Percentiles rank a stretch among this genome's conserved stretches.
These are phyloP conservation scores for Alloscopus bannaensis DNA, from an alignment of 2,888 invertebrate species.

Conservation along the genomic window DNA sequence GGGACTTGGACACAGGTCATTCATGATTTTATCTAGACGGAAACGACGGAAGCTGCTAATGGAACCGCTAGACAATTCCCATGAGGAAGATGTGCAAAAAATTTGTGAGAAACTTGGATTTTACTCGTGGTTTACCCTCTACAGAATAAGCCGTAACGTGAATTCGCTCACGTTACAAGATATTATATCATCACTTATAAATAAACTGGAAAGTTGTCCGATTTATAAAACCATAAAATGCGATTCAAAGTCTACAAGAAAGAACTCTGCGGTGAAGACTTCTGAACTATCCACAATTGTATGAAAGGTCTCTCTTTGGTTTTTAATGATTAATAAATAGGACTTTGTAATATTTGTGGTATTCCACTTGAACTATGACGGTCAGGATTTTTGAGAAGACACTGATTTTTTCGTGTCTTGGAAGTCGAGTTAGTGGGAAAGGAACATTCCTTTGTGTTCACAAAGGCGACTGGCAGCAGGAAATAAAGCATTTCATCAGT, in stretches of 20 bases:
- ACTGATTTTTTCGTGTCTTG: too few species aligned
- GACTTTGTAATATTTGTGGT: too few species aligned
- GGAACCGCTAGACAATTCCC: constrained; percentile 48
- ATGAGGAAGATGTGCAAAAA: constrained; percentile 27
- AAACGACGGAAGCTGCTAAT: constrained; percentile 52
- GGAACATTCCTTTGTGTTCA: too few species aligned
- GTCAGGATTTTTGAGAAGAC: too few species aligned
- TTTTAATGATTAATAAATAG: too few species aligned
- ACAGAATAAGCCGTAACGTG: constrained; percentile 53
- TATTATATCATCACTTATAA: constrained; percentile 48
- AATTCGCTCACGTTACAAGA: constrained; percentile 57
- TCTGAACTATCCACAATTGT: constrained; percentile 21
- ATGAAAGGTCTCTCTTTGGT: too few species aligned
- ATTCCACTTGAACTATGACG: too few species aligned
- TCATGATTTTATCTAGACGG: constrained; percentile 25
- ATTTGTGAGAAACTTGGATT: constrained; percentile 57
- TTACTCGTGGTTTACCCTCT: constrained; percentile 51
- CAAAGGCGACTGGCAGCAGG: too few species aligned
- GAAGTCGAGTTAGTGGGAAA: too few species aligned
- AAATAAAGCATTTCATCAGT: too few species aligned
- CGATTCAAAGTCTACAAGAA: background rate
- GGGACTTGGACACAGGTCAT: constrained; percentile 30
- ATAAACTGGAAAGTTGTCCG: constrained; percentile 34
- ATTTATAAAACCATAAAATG: constrained; percentile 17
- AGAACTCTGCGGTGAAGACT: constrained; percentile 15